A percentile compares a stretch with the other conserved stretches of the same genome.
These are phyloP conservation scores for Lasiommata megera DNA, from an alignment of 2,888 invertebrate genomes.

Conservation along the genomic window DNA sequence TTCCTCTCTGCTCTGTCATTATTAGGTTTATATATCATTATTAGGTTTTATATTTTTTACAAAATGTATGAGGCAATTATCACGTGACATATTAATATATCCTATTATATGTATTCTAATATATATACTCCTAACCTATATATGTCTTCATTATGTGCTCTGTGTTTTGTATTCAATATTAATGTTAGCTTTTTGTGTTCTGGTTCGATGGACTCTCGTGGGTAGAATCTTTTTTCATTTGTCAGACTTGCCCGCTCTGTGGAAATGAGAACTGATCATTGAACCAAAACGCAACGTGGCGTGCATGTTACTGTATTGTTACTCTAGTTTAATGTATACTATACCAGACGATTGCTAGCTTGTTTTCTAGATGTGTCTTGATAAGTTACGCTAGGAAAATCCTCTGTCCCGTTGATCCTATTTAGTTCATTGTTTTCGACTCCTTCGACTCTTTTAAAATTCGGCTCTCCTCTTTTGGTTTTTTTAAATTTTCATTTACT, in stretches of 20 bases:
- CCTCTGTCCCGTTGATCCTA: conserved; percentile 64
- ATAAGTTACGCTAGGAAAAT: conserved; percentile 63
- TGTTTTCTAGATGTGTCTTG: conserved; percentile 76
- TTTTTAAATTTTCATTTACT: conserved; percentile 26
- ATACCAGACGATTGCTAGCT: conserved; percentile 71
- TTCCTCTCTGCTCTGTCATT: conserved; percentile 83
- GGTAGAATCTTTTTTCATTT: conserved; percentile 40
- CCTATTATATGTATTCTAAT: conserved; percentile 59
- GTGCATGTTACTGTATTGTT: conserved; percentile 78
- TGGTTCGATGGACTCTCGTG: conserved; percentile 71
- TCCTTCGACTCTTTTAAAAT: conserved; percentile 33
- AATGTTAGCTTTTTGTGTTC: conserved; percentile 79
- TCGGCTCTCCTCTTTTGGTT: conserved; percentile 36
- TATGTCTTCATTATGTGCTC: conserved; percentile 78
- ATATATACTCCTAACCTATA: conserved; percentile 72
- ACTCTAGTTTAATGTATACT: conserved; percentile 72
- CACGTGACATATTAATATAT: conserved; percentile 72
- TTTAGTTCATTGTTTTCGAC: conserved; percentile 37
- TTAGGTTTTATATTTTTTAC: conserved; percentile 70
- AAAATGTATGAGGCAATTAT: conserved; percentile 79
- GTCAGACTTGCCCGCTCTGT: conserved; percentile 47
- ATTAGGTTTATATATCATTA: conserved; percentile 78
- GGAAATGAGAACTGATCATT: conserved; percentile 54
- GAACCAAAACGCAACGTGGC: conserved; percentile 78
- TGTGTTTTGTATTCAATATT: conserved; percentile 77